phyloP scores from a whole-genome alignment of 2,888 invertebrate genomes.

The Eilema caniola region DNA sequence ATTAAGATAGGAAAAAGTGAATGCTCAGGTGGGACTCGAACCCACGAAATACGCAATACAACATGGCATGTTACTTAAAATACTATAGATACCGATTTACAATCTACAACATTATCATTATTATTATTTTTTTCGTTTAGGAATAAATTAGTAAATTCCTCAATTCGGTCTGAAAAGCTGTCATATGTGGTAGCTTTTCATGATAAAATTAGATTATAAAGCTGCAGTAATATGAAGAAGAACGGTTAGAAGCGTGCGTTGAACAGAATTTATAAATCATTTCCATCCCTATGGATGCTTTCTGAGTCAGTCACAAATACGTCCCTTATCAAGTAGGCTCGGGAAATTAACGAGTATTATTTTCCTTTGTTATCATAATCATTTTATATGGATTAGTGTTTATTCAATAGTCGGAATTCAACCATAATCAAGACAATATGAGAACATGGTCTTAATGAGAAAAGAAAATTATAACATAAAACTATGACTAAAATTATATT shows the following conservation, averaged over 20 bases:
- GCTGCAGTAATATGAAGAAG: not conserved
- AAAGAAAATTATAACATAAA: too few species aligned
- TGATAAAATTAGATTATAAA: too few species aligned
- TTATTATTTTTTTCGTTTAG: too few species aligned
- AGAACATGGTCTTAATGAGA: not conserved
- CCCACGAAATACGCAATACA: too few species aligned
- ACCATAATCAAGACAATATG: not conserved
- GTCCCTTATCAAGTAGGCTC: conserved; percentile 4
- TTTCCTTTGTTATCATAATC: conserved; percentile 1
- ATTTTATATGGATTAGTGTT: not conserved
- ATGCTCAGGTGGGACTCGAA: too few species aligned
- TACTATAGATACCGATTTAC: too few species aligned
- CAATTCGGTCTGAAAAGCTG: not conserved
- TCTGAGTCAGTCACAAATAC: not conserved
- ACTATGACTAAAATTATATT: too few species aligned
- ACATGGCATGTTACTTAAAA: too few species aligned
- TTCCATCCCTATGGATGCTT: not conserved
- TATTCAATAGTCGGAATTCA: not conserved
- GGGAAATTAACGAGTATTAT: not conserved
- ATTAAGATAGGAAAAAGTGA: too few species aligned
- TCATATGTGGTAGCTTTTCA: too few species aligned
- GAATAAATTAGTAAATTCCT: too few species aligned
- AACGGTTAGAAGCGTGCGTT: not conserved
- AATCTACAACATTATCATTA: too few species aligned
- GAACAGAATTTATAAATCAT: not conserved